Evolutionary conservation across 2,888 invertebrate species (phyloP), one percentile per base, ranked within the genome.

Genomic region (Harpagoxenus sublaevis): DNA sequence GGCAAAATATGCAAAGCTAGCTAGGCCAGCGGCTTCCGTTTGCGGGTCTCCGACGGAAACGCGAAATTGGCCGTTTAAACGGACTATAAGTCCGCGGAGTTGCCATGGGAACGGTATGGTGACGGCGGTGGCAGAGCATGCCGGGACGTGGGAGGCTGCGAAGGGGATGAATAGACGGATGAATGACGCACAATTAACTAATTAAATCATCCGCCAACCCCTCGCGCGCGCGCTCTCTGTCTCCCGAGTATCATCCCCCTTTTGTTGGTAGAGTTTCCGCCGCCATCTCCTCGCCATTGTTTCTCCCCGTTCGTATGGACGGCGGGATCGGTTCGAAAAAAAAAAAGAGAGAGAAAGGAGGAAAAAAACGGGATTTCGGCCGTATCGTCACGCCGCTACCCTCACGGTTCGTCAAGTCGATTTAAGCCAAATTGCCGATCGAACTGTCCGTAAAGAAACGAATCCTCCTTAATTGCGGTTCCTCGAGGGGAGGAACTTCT

Each of bases 111-210:
- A 84, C 84, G 87, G 83, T 83, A 83, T 87, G 87, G 87, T 53
- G 86, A 86, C 85, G 84, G 87, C 81, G 86, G 87, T 82, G 85
- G 88, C 87, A 57, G 51, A 65, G 78, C 65, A 45, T 81, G 75
- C 77, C 86, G 83, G 77, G 77, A 85, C 74, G 89, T 87, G 90
- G 86, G 89, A 91, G 89, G 91, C 88, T 81, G 86, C 87, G 90
- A 92, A 92, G 93, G 93, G 94, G 93, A 94, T 94, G 94, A 94
- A 94, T 94, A 94, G 94, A 94, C 94, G 94, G 94, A 94, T 94
- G 94, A 94, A 94, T 94, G 94, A 94, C 94, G 94, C 94, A 94
- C 94, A 94, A 94, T 94, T 94, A 94, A 94, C 94, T 94, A 94
- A 94, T 94, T 94, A 94, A 94, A 94, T 94, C 94, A 94, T 94